phyloP scores from a whole-genome alignment of 37 sponge, comb jelly and placozoan species.

The Agelas oroides region DNA sequence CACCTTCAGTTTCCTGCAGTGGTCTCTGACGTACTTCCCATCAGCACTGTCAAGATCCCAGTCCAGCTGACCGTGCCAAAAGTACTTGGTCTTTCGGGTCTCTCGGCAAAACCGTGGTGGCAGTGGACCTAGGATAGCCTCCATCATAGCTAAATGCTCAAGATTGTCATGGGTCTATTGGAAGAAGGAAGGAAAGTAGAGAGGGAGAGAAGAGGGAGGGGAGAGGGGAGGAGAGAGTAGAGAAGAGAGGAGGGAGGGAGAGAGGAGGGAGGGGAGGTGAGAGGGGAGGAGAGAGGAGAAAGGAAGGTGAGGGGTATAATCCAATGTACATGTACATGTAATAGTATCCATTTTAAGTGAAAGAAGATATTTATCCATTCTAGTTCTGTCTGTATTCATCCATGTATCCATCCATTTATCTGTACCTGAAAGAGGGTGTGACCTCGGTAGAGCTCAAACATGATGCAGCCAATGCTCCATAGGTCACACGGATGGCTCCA shows the following conservation, averaged over 20 bases:
- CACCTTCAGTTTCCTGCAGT: constrained; percentile 89
- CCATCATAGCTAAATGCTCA: constrained; percentile 99
- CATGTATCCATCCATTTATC: too few relatives aligned
- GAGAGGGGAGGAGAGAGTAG: background rate
- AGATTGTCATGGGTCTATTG: constrained; percentile 95
- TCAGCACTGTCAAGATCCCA: constrained; percentile 87
- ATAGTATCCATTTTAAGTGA: background rate
- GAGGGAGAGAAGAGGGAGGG: background rate
- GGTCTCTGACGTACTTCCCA: constrained; percentile 83
- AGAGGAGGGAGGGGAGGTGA: too few relatives aligned
- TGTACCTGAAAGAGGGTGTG: constrained; percentile 92
- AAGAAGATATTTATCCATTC: background rate
- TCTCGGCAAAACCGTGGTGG: constrained; percentile 77
- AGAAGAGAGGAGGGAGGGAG: background rate
- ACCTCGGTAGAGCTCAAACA: constrained; percentile 98
- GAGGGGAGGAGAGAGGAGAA: background rate
- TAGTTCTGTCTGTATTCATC: too few relatives aligned
- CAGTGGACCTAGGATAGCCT: constrained; percentile 89
- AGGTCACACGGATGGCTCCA: constrained; percentile 99
- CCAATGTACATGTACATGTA: too few relatives aligned
- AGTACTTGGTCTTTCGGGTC: constrained; percentile 84
- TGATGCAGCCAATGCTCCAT: constrained; percentile 99
- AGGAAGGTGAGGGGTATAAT: background rate
- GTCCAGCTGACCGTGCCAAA: constrained; percentile 81
- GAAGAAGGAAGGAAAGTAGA: background rate